phyloP scores from a whole-genome alignment of 1,140 invertebrate species.

The Drosophila lacteicornis region DNA sequence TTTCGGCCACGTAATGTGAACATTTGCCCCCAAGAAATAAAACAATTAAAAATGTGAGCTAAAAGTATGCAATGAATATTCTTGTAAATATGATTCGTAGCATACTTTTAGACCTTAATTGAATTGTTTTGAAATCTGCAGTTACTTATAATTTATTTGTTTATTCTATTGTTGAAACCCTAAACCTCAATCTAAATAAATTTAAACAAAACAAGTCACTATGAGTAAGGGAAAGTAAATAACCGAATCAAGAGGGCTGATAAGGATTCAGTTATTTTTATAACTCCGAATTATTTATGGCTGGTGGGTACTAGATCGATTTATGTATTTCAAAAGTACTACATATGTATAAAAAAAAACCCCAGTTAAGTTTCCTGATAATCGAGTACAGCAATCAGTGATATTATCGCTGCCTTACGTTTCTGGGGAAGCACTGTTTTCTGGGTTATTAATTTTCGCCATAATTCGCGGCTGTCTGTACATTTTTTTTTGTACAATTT shows the following conservation, averaged over 20 bases:
- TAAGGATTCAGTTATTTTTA: not conserved
- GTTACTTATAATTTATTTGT: not conserved
- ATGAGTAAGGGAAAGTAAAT: not conserved
- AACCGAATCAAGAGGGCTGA: not conserved
- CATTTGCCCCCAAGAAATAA: not conserved
- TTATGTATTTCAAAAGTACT: not conserved
- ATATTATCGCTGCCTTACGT: not conserved
- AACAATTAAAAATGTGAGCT: not conserved
- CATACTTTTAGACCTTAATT: not conserved
- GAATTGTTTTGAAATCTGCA: not conserved
- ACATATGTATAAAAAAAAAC: too few relatives aligned
- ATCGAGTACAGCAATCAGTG: not conserved
- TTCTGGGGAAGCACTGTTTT: conserved; percentile 8
- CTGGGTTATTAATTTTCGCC: conserved; percentile 37
- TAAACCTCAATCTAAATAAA: not conserved
- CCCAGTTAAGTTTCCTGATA: not conserved
- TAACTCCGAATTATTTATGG: not conserved
- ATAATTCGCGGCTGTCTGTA: conserved; percentile 29
- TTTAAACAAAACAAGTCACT: not conserved
- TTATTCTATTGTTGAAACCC: not conserved
- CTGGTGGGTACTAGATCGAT: too few relatives aligned
- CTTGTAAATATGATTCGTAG: not conserved
- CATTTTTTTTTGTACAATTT: conserved; percentile 29
- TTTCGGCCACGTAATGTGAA: not conserved
- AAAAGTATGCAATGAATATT: not conserved